Evolutionary conservation across 1,140 invertebrate genomes (phyloP), one percentile per base, ranked within the genome.

Genomic region (Drosophila dunni): DNA sequence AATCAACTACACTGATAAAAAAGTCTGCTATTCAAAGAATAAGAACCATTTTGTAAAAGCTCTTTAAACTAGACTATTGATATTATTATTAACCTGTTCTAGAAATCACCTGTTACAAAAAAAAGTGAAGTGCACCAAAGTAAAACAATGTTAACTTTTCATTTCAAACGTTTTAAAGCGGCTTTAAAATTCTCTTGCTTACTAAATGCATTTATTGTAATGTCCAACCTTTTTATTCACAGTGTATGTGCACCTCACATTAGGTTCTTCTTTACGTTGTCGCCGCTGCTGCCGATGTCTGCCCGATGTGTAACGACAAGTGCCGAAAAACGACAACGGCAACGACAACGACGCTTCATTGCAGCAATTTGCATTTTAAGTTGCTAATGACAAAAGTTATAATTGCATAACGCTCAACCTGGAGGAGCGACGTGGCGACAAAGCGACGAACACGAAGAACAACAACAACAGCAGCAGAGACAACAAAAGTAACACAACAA

Each of bases 341-440:
- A 20, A 20, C 17, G 17, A 20, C 65, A 69, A 85, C 80, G 68
- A 84, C 84, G 84, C 84, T 89, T 89, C 84, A 89, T 89, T 89
- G 84, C 84, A 81, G 84, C 85, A 89, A 89, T 89, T 89, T 89
- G 84, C 84, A 89, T 89, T 89, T 89, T 89, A 89, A 89, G 84
- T 89, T 89, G 84, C 84, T 89, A 89, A 89, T 89, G 84, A 89
- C 84, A 89, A 89, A 89, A 89, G 84, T 89, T 89, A 89, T 89
- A 88, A 88, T 88, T 88, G 84, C 84, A 89, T 88, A 89, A 89
- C 85, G 84, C 75, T 84, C 85, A 78, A 65, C 84, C 61, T 89
- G 69, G 61, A 80, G 65, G 50, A 67, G 62, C 48, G 44, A 38
- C 46, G 45, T 34, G 44, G 45, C 61, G 33, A 44, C 56, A 33